Evolutionary conservation across 2,888 invertebrate species (phyloP), one percentile per base, ranked within the genome.

Genomic region (Brachypterus glaber): DNA sequence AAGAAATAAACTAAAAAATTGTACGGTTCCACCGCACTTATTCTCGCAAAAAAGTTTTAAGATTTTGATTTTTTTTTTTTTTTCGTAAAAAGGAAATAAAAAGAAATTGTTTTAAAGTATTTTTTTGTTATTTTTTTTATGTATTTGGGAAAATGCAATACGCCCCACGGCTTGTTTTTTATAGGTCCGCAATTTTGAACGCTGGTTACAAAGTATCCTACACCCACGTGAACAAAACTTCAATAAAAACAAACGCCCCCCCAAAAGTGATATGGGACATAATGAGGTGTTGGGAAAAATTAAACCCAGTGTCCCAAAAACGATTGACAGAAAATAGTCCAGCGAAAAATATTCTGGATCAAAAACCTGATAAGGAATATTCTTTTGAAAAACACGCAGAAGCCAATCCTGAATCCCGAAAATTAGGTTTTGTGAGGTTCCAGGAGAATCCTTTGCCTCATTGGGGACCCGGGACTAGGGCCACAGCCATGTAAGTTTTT

Each of bases 231-330:
- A 76, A 77, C 45, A 86, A 83, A 58, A 77, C 79, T 47, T 91
- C 93, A 0, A 70, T 97, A 14, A 98, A 98, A 68, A 97, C 97
- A 0, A 72, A 87, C 59, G 97, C 97, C 2, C 92, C 98, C 0
- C 67, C 79, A 25, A 64, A 70, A 1, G 72, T 93, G 7, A 58
- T 99, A 12, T 98, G 97, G 97, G 95, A 96, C 63, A 77, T 96
- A 37, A 72, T 96, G 51, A 71, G 91, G 42, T 74, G 77, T 30
- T 92, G 91, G 90, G 79, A 76, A 49, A 72, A 73, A 46, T 57
- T 64, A 0, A 77, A 83, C 61, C 84, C 85, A 0, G 73, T 77
- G 3, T 78, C 74, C 45, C 64, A 72, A 17, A 74, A 78, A 41
- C 74, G 81, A 58, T 43, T 71, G 30, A 60, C 63, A 37, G 57